Percentiles rank a stretch among this genome's conserved stretches.
phyloP scores from a whole-genome alignment of 2,888 invertebrate genomes.

The Vandiemenella viatica region DNA sequence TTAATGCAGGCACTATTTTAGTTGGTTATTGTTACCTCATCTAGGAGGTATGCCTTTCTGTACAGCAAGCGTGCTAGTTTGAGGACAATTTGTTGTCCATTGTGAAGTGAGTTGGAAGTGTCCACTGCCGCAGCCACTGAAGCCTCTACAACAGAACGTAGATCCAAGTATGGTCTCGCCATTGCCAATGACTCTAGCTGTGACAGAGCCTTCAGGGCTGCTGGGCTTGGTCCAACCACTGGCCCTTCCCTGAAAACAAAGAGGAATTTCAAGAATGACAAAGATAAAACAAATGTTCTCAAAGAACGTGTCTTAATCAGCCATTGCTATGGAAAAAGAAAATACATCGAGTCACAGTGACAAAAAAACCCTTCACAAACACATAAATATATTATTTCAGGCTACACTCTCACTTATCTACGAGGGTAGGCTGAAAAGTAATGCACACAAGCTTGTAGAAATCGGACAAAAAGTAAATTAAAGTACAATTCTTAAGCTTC shows the following conservation, averaged over 20 bases:
- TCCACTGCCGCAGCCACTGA: conserved; percentile 24
- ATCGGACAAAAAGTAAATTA: no score
- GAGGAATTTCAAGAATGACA: background rate
- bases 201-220: conserved; percentile 30
- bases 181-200: conserved; percentile 27
- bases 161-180: conserved; percentile 31
- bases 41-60: conserved; percentile 16
- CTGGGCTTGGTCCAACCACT: conserved; percentile 28
- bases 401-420: no score
- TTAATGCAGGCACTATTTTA: no score
- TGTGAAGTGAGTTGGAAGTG: conserved; percentile 17
- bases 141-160: conserved; percentile 29
- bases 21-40: no score
- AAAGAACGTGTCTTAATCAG: conserved; percentile 10
- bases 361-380: no score
- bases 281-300: background rate
- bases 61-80: conserved; percentile 18
- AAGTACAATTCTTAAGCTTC: no score
- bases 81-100: conserved; percentile 16
- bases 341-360: background rate
- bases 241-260: conserved; percentile 3
- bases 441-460: no score
- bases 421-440: no score
- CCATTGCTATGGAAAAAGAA: background rate
- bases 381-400: no score